Base-by-base conservation (phyloP, 2,113 vertebrate genomes). In the Brienomyrus longianalis region DNA sequence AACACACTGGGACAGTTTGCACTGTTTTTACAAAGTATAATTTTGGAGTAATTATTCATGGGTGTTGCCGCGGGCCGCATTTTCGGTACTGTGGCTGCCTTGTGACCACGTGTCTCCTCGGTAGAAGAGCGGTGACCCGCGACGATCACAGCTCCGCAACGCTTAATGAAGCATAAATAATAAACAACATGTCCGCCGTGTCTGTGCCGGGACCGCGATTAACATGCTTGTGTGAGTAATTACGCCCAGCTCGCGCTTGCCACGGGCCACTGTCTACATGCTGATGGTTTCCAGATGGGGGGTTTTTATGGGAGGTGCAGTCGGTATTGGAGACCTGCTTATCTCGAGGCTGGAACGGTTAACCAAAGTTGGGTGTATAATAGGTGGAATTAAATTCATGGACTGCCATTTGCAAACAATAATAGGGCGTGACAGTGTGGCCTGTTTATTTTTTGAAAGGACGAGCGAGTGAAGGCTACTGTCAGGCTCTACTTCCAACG, bases 261-360 rank as follows among this genome's bases (percentile, higher is more conserved):
- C 89, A 91, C 77, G 77, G 15, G 47, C 74, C 56, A 56, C 66
- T 88, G 89, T 91, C 91, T 91, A 48, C 59, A 48, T 39, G 27
- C 17, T 91, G 91, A 91, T 91, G 87, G 54, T 17, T 91, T 74
- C 89, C 91, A 91, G 91, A 91, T 91, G 91, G 84, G 85, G 50
- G 48, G 1, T 62, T 35, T 77, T 80, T 80, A 77, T 11, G 31
- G 31, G 83, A 35, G 84, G 84, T 51, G 84, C 86, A 85, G 15
- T 27, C 52, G 27, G 74, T 48, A 52, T 88, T 11, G 51, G 74
- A 91, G 83, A 90, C 39, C 51, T 77, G 59, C 74, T 90, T 90
- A 90, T 88, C 56, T 87, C 62, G 62, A 23, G 31, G 59, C 15
- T 87, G 35, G 74, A 77, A 87, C 52, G 80, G 89, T 91, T 91